Base-by-base conservation (phyloP, 2,113 vertebrate genomes). In the Choloepus hoffmanni region DNA sequence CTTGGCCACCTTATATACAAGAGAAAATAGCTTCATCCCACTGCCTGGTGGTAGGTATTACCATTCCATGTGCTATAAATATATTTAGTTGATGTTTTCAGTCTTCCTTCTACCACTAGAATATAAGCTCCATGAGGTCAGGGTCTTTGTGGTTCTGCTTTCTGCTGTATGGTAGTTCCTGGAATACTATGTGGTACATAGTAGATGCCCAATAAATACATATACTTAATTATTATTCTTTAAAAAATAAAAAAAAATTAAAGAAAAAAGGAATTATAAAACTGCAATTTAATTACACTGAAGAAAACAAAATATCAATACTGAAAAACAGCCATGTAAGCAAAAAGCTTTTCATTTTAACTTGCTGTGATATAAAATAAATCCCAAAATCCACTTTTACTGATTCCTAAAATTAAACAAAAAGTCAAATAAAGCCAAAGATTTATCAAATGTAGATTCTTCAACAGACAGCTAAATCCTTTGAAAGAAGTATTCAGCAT, bases 391-490 rank as follows among this genome's bases (percentile, higher is more conserved):
- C 45, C 11, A 79, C 0, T 86, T 84, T 62, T 28, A 43, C 65
- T 89, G 77, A 86, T 50, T 83, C 16, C 30, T 92, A 91, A 97
- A 88, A 53, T 58, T 73, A 84, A 95, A 53, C 10, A 53, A 92
- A 89, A 95, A 73, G 53, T 7, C 8, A 96, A 94, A 86, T 67
- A 91, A 16, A 94, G 58, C 6, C 53, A 88, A 73, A 89, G 60
- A 78, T 73, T 76, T 92, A 65, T 73, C 26, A 55, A 50, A 86
- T 84, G 19, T 48, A 55, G 9, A 2, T 74, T 96, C 85, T 78
- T 16, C n/a, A 50, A 72, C 1, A 82, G 12, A 50, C 1, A 89
- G 36, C 24, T 70, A 86, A 91, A 65, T 36, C 30, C 33, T 48
- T 73, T 58, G 58, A 67, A 85, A 78, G 67, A 73, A 89, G 30